Evolutionary conservation across 2,113 vertebrate genomes (phyloP), one percentile per base, ranked within the genome.

Genomic region (Pelmatolapia mariae): DNA sequence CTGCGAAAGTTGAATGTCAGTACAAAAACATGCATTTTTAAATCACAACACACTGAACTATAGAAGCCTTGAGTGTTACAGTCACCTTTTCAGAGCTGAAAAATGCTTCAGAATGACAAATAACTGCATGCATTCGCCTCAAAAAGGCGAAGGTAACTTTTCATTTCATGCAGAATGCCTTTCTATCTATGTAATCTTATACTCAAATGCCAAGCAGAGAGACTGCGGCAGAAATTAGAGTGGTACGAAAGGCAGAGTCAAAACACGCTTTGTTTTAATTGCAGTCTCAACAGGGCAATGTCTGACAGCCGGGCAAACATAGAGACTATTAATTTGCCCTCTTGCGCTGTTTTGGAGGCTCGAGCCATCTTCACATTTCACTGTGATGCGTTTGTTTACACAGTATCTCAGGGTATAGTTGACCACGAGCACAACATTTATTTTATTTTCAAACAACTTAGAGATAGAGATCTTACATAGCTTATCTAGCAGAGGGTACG

Each of bases 231-330:
- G 36, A 45, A 76, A 33, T 56, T 7, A 59, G 53, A 87, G 16
- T 78, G 45, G 45, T 78, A 52, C 73, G 8, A 71, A 83, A 71
- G 8, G 43, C 18, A 40, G 80, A 61, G 33, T 63, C 24, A n/a
- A 29, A 56, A 63, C 13, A 80, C 7, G 33, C 26, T 83, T 76
- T 24, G 40, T 86, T 84, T 89, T 82, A 91, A 89, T 87, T 87
- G 52, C 57, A 54, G 52, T 68, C 57, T 86, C 89, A 57, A 66
- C 36, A 33, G 52, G 40, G 59, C 45, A 31, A 24, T n/a, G 83
- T 84, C 54, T 88, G 87, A 91, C 80, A 81, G 68, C 15, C 73
- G 85, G 87, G 84, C 85, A 85, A 85, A 82, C 84, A 88, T 8
- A 2, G 3, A 83, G 45, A 61, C 88, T 76, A 83, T 83, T 86